Base-by-base conservation (phyloP, 1,140 invertebrate species). In the Megathymus violae region DNA sequence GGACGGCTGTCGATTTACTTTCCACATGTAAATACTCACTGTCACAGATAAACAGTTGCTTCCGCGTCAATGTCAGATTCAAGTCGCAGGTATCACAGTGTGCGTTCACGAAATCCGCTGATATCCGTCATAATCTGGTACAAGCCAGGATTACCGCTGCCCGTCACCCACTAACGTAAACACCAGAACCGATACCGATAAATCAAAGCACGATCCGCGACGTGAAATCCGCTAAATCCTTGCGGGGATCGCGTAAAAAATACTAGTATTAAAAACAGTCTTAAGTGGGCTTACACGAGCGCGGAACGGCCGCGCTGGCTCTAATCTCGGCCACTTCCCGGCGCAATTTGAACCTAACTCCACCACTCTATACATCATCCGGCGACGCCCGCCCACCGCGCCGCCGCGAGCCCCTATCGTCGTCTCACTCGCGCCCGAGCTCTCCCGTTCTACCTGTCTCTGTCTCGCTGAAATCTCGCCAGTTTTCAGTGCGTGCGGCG, bases 251-350 rank as follows among this genome's bases (percentile, higher is more conserved):
- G 85, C 85, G 88, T 89, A 89, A 91, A 91, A 91, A 91, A 91
- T 88, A 91, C 84, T 88, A 89, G 88, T 91, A 89, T 89, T 91
- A 89, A 89, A 91, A 89, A 89, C 85, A 88, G 86, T 88, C 85
- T 91, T 91, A 91, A 91, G 86, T 89, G 86, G 86, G 88, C 86
- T 89, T 91, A 86, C 81, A 79, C 86, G 88, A 80, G 79, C 88
- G 82, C 85, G 86, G 81, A 76, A 82, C 80, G 82, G 80, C 78
- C 87, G 86, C 85, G 81, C 82, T 84, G 83, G 78, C 92, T 93
- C 89, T 93, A 93, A 93, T 93, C 93, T 93, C 92, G 93, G 91
- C 93, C 93, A 93, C 93, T 93, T 93, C 92, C 93, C 93, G 92
- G 85, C 92, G 91, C 92, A 93, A 93, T 93, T 93, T 93, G 92